Evolutionary conservation across 2,888 invertebrate species (phyloP).

Genomic region (Heterodera filipjevi): DNA sequence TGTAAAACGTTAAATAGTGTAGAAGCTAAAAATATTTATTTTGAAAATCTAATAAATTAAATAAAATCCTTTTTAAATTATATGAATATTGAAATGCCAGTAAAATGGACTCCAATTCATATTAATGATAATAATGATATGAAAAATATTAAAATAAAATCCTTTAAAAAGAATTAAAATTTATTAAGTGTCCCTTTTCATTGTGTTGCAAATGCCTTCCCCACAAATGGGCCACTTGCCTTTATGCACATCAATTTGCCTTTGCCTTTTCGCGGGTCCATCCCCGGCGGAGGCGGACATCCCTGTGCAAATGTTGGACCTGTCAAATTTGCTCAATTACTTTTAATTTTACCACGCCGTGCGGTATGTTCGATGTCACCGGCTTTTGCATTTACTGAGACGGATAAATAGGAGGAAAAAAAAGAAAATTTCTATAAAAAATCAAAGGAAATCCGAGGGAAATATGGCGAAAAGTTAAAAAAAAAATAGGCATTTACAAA

Average conservation of each 20-base stretch:
- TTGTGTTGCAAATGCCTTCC: background rate
- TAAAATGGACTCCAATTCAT: background rate
- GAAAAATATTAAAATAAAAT: too few relatives aligned
- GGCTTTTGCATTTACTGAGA: constrained; percentile 36
- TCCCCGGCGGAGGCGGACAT: constrained; percentile 64
- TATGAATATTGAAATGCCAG: too few relatives aligned
- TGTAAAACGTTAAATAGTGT: background rate
- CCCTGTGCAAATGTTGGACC: constrained; percentile 39
- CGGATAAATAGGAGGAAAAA: background rate
- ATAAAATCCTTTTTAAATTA: too few relatives aligned
- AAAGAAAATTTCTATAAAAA: too few relatives aligned
- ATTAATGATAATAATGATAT: background rate
- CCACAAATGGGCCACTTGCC: constrained; percentile 34
- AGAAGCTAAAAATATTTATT: background rate
- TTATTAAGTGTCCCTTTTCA: background rate
- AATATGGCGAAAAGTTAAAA: too few relatives aligned
- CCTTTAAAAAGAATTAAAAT: too few relatives aligned
- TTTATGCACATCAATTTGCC: constrained; percentile 65
- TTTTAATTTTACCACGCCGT: constrained; percentile 50
- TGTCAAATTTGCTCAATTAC: background rate
- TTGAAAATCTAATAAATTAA: too few relatives aligned
- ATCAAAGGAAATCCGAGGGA: background rate
- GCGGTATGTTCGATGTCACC: constrained; percentile 52
- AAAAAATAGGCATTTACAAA: too few relatives aligned
- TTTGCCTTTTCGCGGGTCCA: constrained; percentile 62